Conservation (phyloP, 2,797 vertebrate genomes). For the Notolabrus celidotus region DNA sequence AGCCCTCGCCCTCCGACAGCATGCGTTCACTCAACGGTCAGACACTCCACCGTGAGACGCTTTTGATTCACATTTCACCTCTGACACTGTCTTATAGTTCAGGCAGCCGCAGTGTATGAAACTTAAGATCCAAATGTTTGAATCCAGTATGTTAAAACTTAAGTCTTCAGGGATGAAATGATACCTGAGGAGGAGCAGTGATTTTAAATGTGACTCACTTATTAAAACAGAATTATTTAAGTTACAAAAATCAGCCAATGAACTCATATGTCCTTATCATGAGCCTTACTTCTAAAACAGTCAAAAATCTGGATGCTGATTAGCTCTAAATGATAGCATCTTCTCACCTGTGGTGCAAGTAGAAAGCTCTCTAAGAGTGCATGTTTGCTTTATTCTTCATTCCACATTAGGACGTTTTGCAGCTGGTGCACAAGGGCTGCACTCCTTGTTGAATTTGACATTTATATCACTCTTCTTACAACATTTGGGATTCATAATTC, state of each 20-base stretch:
- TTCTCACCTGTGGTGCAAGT: neutral
- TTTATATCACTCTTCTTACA: too few species aligned
- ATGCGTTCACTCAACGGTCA: constrained; percentile 97
- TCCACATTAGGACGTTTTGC: too few species aligned
- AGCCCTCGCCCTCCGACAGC: constrained; percentile 95
- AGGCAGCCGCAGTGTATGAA: neutral
- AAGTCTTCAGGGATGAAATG: constrained; percentile 3
- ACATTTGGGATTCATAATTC: too few species aligned
- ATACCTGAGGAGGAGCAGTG: neutral
- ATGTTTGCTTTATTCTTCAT: too few species aligned
- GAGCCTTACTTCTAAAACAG: neutral
- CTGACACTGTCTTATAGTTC: too few species aligned
- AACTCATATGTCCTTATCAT: neutral
- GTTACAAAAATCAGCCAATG: neutral
- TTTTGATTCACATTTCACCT: constrained; percentile 11
- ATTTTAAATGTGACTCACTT: neutral
- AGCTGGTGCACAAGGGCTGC: too few species aligned
- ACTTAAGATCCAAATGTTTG: too few species aligned
- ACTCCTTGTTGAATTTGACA: too few species aligned
- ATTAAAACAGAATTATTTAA: neutral
- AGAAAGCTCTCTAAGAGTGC: too few species aligned
- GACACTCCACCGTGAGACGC: constrained; percentile 70
- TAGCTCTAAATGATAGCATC: too few species aligned
- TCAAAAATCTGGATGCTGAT: neutral
- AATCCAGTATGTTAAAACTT: neutral